Conservation (phyloP, 2,888 invertebrate genomes). For the Scrobipalpa atriplicella region DNA sequence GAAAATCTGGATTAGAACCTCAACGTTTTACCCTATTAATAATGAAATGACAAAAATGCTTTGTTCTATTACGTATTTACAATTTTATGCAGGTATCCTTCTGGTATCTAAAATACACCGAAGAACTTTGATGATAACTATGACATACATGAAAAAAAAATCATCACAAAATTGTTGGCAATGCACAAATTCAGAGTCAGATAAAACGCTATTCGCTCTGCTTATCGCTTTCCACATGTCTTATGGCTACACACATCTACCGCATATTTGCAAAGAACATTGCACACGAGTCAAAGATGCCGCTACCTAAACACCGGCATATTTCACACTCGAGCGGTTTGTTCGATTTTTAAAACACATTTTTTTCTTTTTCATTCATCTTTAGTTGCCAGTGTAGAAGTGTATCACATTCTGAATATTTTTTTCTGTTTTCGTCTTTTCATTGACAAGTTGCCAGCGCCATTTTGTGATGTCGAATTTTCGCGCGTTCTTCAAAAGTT, state of each 20-base stretch:
- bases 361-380: conserved; percentile 38
- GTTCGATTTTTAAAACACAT: conserved; percentile 37
- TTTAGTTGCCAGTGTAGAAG: conserved; percentile 25
- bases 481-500: conserved; percentile 31
- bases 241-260: conserved; percentile 40
- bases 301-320: conserved; percentile 66
- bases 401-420: conserved; percentile 23
- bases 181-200: too few species aligned
- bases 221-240: conserved; percentile 15
- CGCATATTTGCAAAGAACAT: conserved; percentile 35
- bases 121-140: too few species aligned
- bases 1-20: not conserved
- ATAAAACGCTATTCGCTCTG: not conserved
- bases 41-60: too few species aligned
- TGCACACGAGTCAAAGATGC: conserved; percentile 62
- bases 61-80: too few species aligned
- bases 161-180: too few species aligned
- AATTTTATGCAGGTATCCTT: too few species aligned
- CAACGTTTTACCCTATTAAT: too few species aligned
- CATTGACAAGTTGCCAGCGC: conserved; percentile 10
- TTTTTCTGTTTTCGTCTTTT: conserved; percentile 14
- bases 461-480: conserved; percentile 6
- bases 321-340: conserved; percentile 56
- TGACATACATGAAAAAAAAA: too few species aligned
- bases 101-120: too few species aligned